A percentile compares a stretch with the other conserved stretches of the same genome.
phyloP scores from a whole-genome alignment of 2,888 invertebrate species.

The Lordiphosa andalusiaca region DNA sequence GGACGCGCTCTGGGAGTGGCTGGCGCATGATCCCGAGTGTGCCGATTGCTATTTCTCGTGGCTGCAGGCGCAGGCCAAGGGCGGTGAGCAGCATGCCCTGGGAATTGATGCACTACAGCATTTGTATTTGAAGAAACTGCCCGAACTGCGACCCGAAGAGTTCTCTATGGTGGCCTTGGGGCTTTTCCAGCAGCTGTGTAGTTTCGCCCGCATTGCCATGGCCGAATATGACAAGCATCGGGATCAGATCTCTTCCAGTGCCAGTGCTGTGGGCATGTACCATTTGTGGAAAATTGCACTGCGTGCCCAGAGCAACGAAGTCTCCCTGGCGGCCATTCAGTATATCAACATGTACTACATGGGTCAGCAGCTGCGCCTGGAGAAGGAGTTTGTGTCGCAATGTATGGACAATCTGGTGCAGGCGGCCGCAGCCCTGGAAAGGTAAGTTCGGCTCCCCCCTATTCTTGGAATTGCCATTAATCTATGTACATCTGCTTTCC shows the following conservation, averaged over 20 bases:
- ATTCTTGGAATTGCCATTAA: too few relatives aligned
- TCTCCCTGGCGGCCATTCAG: constrained; percentile 96
- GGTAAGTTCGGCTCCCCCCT: constrained; percentile 48
- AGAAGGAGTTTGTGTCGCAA: constrained; percentile 94
- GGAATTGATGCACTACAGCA: constrained; percentile 92
- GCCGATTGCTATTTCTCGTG: constrained; percentile 96
- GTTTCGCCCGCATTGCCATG: constrained; percentile 90
- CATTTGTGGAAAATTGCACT: constrained; percentile 97
- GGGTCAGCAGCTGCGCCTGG: constrained; percentile 93
- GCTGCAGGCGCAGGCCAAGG: constrained; percentile 94
- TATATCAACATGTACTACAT: constrained; percentile 97
- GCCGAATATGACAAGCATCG: constrained; percentile 84
- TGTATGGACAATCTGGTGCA: constrained; percentile 95
- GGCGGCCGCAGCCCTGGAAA: constrained; percentile 87
- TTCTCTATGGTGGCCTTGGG: constrained; percentile 95
- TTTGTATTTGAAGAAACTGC: constrained; percentile 93
- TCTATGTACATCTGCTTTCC: background rate
- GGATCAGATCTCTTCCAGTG: constrained; percentile 73
- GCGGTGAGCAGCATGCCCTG: constrained; percentile 94
- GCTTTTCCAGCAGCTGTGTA: constrained; percentile 94
- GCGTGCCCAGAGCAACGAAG: constrained; percentile 94
- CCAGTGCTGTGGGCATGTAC: constrained; percentile 92
- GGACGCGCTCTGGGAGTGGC: constrained; percentile 94
- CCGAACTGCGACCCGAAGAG: constrained; percentile 91
- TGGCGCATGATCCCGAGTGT: constrained; percentile 91